Evolutionary conservation across 2,113 vertebrate species (phyloP).

Genomic region (Suncus etruscus): DNA sequence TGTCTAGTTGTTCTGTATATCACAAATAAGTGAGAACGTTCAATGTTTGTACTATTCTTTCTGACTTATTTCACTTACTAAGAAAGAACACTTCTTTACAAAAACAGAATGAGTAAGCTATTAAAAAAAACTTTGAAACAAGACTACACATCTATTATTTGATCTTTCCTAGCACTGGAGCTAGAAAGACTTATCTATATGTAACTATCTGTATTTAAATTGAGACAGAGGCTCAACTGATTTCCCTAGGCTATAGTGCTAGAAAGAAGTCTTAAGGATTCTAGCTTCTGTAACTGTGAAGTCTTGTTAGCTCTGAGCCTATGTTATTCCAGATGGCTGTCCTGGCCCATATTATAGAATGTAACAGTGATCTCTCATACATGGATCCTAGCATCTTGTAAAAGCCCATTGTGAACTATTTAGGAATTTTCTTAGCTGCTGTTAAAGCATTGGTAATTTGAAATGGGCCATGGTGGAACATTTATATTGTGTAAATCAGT

Average conservation of each 20-base stretch:
- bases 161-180: constrained; percentile 2
- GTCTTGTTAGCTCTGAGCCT: background rate
- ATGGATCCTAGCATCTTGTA: too few species aligned
- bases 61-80: too few species aligned
- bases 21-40: too few species aligned
- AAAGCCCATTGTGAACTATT: constrained; percentile 1
- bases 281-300: background rate
- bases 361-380: background rate
- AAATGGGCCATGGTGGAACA: background rate
- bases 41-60: too few species aligned
- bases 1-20: too few species aligned
- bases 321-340: background rate
- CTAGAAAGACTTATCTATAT: background rate
- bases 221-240: constrained; percentile 26
- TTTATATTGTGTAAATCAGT: background rate
- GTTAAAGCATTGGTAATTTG: background rate
- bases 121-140: constrained; percentile 1
- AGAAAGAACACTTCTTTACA: background rate
- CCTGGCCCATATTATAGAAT: background rate
- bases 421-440: background rate
- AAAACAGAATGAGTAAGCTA: background rate
- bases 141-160: constrained; percentile 44
- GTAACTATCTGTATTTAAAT: constrained; percentile 32
- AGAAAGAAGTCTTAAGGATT: constrained; percentile 27
- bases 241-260: constrained; percentile 14